Base-by-base conservation (phyloP, 2,113 vertebrate species). In the Anhinga rufa region DNA sequence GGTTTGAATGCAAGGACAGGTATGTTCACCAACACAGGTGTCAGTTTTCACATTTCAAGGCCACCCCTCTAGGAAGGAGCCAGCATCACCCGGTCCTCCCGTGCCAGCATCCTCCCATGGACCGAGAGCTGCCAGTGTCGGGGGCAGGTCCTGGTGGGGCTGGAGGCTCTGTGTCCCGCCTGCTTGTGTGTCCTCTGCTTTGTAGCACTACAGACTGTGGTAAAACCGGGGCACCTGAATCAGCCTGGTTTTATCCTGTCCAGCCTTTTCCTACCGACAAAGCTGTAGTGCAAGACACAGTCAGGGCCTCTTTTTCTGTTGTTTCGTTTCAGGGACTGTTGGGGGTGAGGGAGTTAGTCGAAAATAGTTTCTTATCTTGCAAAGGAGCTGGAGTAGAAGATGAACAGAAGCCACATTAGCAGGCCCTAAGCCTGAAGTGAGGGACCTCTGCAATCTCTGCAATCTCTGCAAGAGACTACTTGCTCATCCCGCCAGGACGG, bases 211-310 rank as follows among this genome's bases (percentile, higher is more conserved):
- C 28, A 29, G 68, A 17, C 16, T 10, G 2, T 17, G 40, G 15
- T 40, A 10, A 8, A 55, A 24, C 17, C 61, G 18, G 34, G 36
- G 18, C 21, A 3, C 15, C n/a, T 9, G 20, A 8, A 17, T 42
- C 25, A 0, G 12, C 9, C 49, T 17, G 7, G 1, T 22, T 55
- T 24, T 3, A 2, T 64, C 62, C 62, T 36, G 5, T 17, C 38
- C 0, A 3, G 18, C 31, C 6, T 40, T 60, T 60, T 44, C 11
- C 40, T 42, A 15, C 38, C 3, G 4, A 15, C 3, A 1, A 36
- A 65, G 64, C 44, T n/a, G 58, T 11, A 14, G 40, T 7, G 31
- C 48, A 12, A 68, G 70, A 17, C 3, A 9, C 3, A 2, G n/a
- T 32, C 25, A 9, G 70, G 25, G 22, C 22, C 54, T 42, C 16